Evolutionary conservation across 1,140 invertebrate species (phyloP), one percentile per base, ranked within the genome.

Genomic region (Aphaenogaster floridana): DNA sequence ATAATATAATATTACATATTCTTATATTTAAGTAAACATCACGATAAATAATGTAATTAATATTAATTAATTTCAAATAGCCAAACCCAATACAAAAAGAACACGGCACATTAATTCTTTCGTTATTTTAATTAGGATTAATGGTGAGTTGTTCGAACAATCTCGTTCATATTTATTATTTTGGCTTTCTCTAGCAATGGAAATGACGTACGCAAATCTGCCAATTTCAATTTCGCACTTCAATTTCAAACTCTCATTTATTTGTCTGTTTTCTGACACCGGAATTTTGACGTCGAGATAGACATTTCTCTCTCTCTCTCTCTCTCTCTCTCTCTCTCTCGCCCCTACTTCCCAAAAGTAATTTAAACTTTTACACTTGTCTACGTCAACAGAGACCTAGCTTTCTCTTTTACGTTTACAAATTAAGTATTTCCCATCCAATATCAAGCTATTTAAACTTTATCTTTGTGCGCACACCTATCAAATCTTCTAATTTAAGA

Each of bases 311-410:
- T 21, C 21, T 21, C 21, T 21, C 21, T 21, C 21, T 21, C 21
- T 21, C 21, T 21, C 21, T 21, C 21, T 21, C 21, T 21, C 21
- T 21, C 21, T 21, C 21, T 21, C 21, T 21, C 21, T 21, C 42
- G 13, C 6, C 42, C 8, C 11, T 21, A 21, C 21, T 63, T 64
- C 28, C 6, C n/a, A 0, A 48, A 45, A 79, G 42, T 79, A 48
- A 79, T 79, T 78, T 78, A 78, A 78, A 78, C 54, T 78, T 79
- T 64, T 21, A 7, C 28, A 11, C 28, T 78, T 78, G 42, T 57
- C 9, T 63, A 36, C 28, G n/a, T 36, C 34, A 54, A 61, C 45
- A 45, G 5, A 52, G 5, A 39, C n/a, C 17, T 39, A 39, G 9
- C n/a, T 42, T 57, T 15, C 9, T 13, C 11, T n/a, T 39, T 36